Evolutionary conservation across 2,888 invertebrate genomes (phyloP).

Genomic region (Adela reaumurella): DNA sequence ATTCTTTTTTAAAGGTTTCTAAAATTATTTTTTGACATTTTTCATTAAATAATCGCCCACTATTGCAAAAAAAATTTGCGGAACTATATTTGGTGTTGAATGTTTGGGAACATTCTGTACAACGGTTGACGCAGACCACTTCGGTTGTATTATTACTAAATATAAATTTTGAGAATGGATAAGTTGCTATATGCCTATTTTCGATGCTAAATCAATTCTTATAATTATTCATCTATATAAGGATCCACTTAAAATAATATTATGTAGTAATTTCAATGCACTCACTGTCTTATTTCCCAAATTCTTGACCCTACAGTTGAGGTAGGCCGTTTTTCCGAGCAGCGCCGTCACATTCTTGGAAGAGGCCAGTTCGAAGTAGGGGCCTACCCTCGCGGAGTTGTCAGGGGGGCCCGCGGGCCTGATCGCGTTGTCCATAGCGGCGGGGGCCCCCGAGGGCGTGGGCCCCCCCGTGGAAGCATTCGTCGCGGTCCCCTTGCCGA

Average conservation of each 20-base stretch:
- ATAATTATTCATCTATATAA: not conserved
- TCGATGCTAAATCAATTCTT: no score
- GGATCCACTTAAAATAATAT: constrained; percentile 1
- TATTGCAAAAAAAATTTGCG: no score
- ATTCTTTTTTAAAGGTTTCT: no score
- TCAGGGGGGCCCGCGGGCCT: constrained; percentile 23
- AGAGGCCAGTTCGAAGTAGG: constrained; percentile 70
- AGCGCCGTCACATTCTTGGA: constrained; percentile 78
- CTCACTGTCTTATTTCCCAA: constrained; percentile 88
- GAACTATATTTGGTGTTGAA: no score
- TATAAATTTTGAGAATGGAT: no score
- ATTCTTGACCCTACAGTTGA: constrained; percentile 87
- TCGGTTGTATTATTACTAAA: no score
- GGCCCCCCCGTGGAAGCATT: constrained; percentile 36
- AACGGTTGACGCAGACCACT: no score
- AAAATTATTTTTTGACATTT: no score
- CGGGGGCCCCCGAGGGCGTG: constrained; percentile 36
- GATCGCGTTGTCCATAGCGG: constrained; percentile 35
- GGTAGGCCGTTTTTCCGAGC: constrained; percentile 84
- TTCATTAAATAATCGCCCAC: no score
- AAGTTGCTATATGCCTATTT: no score
- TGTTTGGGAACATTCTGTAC: no score
- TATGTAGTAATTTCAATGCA: no score
- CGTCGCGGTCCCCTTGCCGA: constrained; percentile 35
- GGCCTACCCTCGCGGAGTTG: constrained; percentile 59